phyloP scores from a whole-genome alignment of 2,113 vertebrate species.

The Falco punctatus region DNA sequence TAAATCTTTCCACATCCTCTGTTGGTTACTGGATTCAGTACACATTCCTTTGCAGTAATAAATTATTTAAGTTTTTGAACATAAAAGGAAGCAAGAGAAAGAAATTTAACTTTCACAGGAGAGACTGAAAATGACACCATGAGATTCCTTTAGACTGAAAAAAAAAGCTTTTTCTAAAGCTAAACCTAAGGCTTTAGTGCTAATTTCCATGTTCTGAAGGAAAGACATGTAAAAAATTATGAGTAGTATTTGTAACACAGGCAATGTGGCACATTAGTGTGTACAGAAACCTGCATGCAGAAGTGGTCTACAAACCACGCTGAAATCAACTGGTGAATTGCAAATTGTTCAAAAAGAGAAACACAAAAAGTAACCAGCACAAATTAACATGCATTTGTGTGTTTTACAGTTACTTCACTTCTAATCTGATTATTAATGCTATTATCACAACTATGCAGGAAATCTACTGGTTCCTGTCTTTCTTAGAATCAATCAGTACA shows the following conservation, averaged over 20 bases:
- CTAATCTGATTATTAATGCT: background rate
- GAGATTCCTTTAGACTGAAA: slow-evolving; percentile 26
- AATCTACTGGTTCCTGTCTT: background rate
- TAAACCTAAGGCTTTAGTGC: background rate
- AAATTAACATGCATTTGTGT: background rate
- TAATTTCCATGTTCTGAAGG: background rate
- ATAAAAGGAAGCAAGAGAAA: slow-evolving; percentile 56
- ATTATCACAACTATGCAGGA: background rate
- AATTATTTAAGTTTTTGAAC: slow-evolving; percentile 58
- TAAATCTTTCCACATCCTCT: slow-evolving; percentile 66
- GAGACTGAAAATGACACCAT: slow-evolving; percentile 7
- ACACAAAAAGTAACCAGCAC: background rate
- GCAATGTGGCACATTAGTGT: background rate
- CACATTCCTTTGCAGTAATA: slow-evolving; percentile 52
- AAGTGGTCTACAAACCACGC: background rate
- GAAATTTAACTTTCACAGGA: slow-evolving; percentile 49
- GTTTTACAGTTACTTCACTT: background rate
- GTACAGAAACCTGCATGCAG: background rate
- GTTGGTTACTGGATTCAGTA: slow-evolving; percentile 53
- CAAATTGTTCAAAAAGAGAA: background rate
- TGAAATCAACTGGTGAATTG: background rate
- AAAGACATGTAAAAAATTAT: background rate
- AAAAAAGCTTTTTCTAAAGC: slow-evolving; percentile 21
- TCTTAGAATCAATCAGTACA: background rate
- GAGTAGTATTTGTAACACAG: background rate